Base-by-base conservation (phyloP, 2,888 invertebrate genomes). In the Brenthis hecate region DNA sequence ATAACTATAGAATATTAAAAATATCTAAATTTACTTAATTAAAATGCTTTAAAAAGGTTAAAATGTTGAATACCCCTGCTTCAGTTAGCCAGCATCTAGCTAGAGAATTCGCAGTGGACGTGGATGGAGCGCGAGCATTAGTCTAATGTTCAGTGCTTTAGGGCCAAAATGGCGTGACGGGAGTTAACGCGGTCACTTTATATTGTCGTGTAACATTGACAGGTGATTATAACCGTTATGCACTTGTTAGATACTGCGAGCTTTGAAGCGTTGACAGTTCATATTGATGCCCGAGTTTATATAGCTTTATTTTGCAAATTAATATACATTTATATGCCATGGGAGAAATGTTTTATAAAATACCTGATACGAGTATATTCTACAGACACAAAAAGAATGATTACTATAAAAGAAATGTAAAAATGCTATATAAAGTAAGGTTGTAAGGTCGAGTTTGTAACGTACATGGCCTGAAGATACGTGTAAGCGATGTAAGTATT, bases 121-220 rank as follows among this genome's bases (percentile, higher is more conserved):
- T 85, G 82, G 85, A 90, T 81, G 75, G 81, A 90, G 80, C 78
- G 82, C 77, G 71, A 74, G 78, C 85, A 88, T 91, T 89, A 86
- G 81, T 88, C 81, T 86, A 86, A 88, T 84, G 85, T 81, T 84
- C 84, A 82, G 81, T 83, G 82, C 84, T 88, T 88, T 83, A 83
- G 80, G 81, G 77, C 81, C 82, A 87, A 81, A 88, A 85, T 83
- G 71, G 82, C 82, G 75, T 76, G 82, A 83, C 84, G 82, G 77
- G 75, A 74, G 78, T 77, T 84, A 84, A 85, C 81, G 82, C 81
- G 80, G 79, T 79, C 81, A 81, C 81, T 85, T 85, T 82, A 81
- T 79, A 81, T 69, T 69, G 72, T 69, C 75, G 79, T 43, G 36
- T 80, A 81, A 81, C 78, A 85, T 85, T 81, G 83, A 81, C 85